These are phyloP conservation scores for Cinara cedri DNA, from an alignment of 2,888 invertebrate species.

Conservation along the genomic window DNA sequence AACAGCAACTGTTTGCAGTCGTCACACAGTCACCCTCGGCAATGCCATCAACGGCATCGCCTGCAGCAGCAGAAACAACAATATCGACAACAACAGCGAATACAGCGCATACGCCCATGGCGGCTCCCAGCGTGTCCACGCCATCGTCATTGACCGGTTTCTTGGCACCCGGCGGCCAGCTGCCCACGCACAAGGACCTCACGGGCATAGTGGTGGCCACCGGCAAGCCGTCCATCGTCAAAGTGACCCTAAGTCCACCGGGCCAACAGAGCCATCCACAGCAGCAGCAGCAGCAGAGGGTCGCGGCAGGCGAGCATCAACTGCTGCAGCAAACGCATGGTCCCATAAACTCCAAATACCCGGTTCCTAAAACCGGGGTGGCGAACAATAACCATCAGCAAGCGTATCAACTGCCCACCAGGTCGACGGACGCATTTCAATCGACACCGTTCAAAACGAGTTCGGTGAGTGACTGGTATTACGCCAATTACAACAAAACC, in stretches of 20 bases:
- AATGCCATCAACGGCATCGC: not conserved
- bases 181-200: slow-evolving; percentile 61
- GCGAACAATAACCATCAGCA: slow-evolving; percentile 7
- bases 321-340: slow-evolving; percentile 57
- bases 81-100: not conserved
- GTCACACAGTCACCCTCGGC: not conserved
- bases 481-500: slow-evolving; percentile 79
- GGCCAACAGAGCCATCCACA: slow-evolving; percentile 55
- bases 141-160: slow-evolving; percentile 69
- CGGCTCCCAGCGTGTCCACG: slow-evolving; percentile 37
- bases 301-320: slow-evolving; percentile 35
- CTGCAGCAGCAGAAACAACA: not conserved
- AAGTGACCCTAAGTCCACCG: slow-evolving; percentile 63
- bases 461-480: slow-evolving; percentile 72
- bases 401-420: slow-evolving; percentile 27
- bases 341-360: not conserved
- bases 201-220: slow-evolving; percentile 62
- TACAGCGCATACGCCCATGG: not conserved
- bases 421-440: slow-evolving; percentile 38
- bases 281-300: slow-evolving; percentile 60
- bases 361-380: not conserved
- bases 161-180: slow-evolving; percentile 69
- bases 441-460: slow-evolving; percentile 50
- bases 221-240: slow-evolving; percentile 62
- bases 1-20: slow-evolving; percentile 5